Base-by-base conservation (phyloP, 2,888 invertebrate species). In the Cephus pygmeus region DNA sequence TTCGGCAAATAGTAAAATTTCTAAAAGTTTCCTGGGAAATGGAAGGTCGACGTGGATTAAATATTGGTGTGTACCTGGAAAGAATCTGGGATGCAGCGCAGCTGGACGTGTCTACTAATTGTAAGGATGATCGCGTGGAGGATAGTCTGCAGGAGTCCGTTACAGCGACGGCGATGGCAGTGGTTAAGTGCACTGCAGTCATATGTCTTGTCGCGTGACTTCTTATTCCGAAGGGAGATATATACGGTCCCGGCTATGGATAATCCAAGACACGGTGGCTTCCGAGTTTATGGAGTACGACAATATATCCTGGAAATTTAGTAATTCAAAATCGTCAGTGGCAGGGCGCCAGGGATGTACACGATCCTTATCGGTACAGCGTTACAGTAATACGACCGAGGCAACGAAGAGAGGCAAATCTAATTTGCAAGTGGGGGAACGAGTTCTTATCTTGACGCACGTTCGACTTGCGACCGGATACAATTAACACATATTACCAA, bases 201-300 rank as follows among this genome's bases (percentile, higher is more conserved):
- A 81, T 87, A 83, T 80, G 81, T 87, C 87, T 84, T 83, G 80
- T 87, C 81, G 86, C 85, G 84, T 82, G 85, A 85, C 80, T 83
- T 79, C 69, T 40, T 40, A 40, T 40, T 15, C 6, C 40, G 6
- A 40, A 40, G 15, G 40, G 40, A 1, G 35, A 35, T 35, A 40
- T 40, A 15, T 40, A 15, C 1, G 40, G 40, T 15, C 40, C 15
- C 40, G 15, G 15, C 40, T 15, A 2, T 15, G 40, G 15, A 40
- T 15, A 15, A 15, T 15, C 1, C 1, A 15, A 40, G 15, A 15
- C 40, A 40, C 40, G 40, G 15, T 40, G 15, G 15, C 40, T 40
- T 40, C 40, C 40, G 40, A 15, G 40, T 15, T 15, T 40, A 40
- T 40, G 15, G 40, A 40, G 15, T 40, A 40, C 15, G 15, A 15